Base-by-base conservation (phyloP, 2,113 vertebrate genomes). In the Hyla sarda region DNA sequence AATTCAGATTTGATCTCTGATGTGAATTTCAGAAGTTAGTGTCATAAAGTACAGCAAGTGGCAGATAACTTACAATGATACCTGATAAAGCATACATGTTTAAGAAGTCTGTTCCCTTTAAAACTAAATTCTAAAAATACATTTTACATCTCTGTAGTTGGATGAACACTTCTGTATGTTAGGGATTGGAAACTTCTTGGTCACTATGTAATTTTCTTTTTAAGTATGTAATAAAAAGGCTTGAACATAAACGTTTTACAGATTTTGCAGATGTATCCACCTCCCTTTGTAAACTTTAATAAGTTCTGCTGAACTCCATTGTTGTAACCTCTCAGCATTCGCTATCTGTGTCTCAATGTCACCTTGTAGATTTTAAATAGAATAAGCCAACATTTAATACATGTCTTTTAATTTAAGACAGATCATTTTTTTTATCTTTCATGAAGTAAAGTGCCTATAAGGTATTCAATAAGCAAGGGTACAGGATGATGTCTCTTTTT, bases 361-460 rank as follows among this genome's bases (percentile, higher is more conserved):
- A 58, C 82, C 82, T 83, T 74, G 82, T 47, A 8, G 62, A 71
- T 37, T n/a, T 12, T 21, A 12, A 72, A 37, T 34, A 16, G 45
- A 83, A 37, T 28, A 41, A 83, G 17, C 5, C 32, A 73, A 56
- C 32, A 45, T 83, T 56, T 45, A 83, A 74, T 54, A 14, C 81
- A 16, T 71, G 45, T 84, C 34, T 74, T 41, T 37, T 60, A 60
- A 74, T 84, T 84, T 76, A 48, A 75, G 37, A 14, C 19, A 62
- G 34, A 45, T 69, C n/a, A 50, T 48, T 28, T 30, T 28, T 30
- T 69, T 41, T 83, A 45, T 83, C 52, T 76, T 84, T 84, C 54
- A 84, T 47, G 54, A 84, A 84, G 50, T 84, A 76, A 84, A 75
- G 82, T 84, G 82, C 82, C 82, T 47, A 83, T 83, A 74, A 83